phyloP scores from a whole-genome alignment of 2,888 invertebrate species.

The Drosophila seclusa region DNA sequence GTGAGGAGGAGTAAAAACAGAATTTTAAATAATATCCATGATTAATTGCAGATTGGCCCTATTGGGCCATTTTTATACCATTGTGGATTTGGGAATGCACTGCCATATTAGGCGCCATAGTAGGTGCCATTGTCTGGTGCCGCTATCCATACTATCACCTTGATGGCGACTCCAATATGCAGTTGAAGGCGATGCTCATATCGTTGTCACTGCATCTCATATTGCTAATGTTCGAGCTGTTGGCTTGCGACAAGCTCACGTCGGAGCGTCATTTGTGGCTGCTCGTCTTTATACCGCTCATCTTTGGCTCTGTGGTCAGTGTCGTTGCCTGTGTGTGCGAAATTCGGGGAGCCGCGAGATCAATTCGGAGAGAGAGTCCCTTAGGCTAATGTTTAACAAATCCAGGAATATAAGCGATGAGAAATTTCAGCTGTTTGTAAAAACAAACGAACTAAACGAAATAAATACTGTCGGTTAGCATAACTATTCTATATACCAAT shows the following conservation, averaged over 20 bases:
- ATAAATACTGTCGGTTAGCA: neutral
- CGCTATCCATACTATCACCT: conserved; percentile 97
- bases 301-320: conserved; percentile 98
- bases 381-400: too few relatives aligned
- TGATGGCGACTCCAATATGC: conserved; percentile 98
- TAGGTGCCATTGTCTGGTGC: conserved; percentile 98
- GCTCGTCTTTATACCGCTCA: conserved; percentile 96
- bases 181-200: conserved; percentile 99
- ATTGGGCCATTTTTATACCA: conserved; percentile 98
- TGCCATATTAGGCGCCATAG: conserved; percentile 94
- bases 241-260: conserved; percentile 97
- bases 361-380: too few relatives aligned
- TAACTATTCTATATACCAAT: conserved; percentile 8
- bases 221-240: conserved; percentile 97
- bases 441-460: conserved; percentile 96
- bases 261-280: conserved; percentile 92
- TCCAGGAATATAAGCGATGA: fast-evolving
- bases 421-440: conserved; percentile 98
- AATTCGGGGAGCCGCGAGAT: fast-evolving
- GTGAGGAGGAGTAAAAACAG: neutral
- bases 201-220: conserved; percentile 97
- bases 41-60: conserved; percentile 91
- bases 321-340: conserved; percentile 99
- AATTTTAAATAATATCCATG: neutral
- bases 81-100: conserved; percentile 98